These are phyloP conservation scores for Danio albolineatus DNA, from an alignment of 2,797 vertebrate species.

Conservation along the genomic window DNA sequence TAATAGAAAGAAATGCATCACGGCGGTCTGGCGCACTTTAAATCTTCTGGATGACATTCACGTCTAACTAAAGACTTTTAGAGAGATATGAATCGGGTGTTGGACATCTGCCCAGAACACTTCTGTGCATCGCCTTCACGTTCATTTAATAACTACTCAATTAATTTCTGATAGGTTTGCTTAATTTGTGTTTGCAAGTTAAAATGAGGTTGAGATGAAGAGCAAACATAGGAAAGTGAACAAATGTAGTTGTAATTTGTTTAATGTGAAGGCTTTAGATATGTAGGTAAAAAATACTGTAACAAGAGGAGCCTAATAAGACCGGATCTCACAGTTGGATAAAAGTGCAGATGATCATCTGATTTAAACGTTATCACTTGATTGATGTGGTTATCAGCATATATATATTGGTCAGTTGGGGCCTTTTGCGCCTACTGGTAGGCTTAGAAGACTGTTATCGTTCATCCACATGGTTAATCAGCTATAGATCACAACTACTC, in stretches of 20 bases:
- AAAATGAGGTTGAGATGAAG: constrained; percentile 17
- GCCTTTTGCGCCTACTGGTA: too few relatives aligned
- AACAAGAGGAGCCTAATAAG: background rate
- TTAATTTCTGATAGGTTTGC: constrained; percentile 15
- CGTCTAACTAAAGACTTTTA: background rate
- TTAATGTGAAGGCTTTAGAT: background rate
- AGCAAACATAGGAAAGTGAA: background rate
- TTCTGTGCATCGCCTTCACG: background rate
- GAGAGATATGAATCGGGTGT: constrained; percentile 6
- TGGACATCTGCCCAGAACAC: constrained; percentile 28
- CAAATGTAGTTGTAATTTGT: background rate
- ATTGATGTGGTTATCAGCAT: too few relatives aligned
- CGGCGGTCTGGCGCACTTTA: constrained; percentile 3
- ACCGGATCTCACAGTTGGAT: background rate
- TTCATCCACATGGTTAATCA: too few relatives aligned
- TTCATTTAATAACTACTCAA: constrained; percentile 3
- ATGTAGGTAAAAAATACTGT: background rate
- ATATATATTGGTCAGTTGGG: too few relatives aligned
- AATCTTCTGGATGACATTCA: constrained; percentile 17
- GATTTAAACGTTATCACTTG: too few relatives aligned
- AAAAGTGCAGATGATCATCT: background rate
- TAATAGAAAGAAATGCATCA: constrained; percentile 11
- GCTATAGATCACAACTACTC: too few relatives aligned
- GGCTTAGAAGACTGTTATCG: too few relatives aligned
- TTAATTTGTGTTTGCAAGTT: constrained; percentile 13